Evolutionary conservation across 35 echinoderm and acorn worm species (phyloP), one percentile per base, ranked within the genome.

Genomic region (Apostichopus parvimensis): DNA sequence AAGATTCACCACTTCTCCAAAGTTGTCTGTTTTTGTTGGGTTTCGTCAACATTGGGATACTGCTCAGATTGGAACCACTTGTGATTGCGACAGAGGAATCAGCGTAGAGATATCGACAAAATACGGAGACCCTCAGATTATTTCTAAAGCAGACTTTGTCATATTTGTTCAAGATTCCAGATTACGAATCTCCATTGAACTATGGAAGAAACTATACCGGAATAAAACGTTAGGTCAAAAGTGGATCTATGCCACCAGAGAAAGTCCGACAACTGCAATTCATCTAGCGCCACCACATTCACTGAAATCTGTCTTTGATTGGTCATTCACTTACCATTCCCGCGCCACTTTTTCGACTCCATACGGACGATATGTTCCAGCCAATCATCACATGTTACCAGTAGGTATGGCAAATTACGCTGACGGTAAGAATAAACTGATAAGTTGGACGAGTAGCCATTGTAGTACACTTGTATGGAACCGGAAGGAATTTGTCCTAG

Each of bases 281-380:
- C 1, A 15, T 12, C 5, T 91, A 14, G 17, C 53, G n/a, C 89
- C 89, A 78, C 89, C 89, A 11, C 10, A 91, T 14, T 26, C 17
- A n/a, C 15, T 78, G 18, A 72, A 24, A 25, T 7, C 78, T 21
- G 77, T 53, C 8, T 91, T 61, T 59, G 5, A 91, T 23, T 91
- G 89, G 89, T 91, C 89, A 14, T 78, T 91, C 76, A 91, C 71
- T 8, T 91, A 91, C 57, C 89, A 91, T 54, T 78, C 72, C 1
- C 22, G 5, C 17, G 54, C 89, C 1, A 68, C 54, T 4, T 91
- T 91, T 59, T 68, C 52, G 34, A 79, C 23, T 23, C 89, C 89
- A 25, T 91, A 91, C 89, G 89, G 89, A 79, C 55, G 53, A 23
- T 91, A 91, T 73, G 5, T 11, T 20, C 7, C 52, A 54, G 14